These are phyloP conservation scores for Chelonus insularis DNA, from an alignment of 1,140 invertebrate species.

Conservation along the genomic window DNA sequence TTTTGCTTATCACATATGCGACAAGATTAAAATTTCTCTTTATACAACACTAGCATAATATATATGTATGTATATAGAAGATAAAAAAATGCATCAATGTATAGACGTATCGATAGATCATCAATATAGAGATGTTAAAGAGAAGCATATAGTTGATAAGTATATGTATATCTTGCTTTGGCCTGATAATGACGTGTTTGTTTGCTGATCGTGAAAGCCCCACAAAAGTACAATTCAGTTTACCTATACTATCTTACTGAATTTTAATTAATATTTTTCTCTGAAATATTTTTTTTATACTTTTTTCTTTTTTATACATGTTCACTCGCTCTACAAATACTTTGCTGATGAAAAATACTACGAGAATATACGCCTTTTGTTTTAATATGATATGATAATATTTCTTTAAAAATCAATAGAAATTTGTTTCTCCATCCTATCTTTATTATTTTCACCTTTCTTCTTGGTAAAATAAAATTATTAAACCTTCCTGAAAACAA, in stretches of 20 bases:
- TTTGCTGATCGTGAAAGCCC: conserved; percentile 31
- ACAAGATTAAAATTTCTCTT: too few species aligned
- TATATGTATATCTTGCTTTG: conserved; percentile 18
- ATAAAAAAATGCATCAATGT: too few species aligned
- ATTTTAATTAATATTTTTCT: conserved; percentile 23
- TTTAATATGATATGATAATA: too few species aligned
- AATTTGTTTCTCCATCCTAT: too few species aligned
- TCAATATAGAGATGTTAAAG: not conserved
- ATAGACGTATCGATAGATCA: conserved; percentile 1
- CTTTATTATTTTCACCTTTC: too few species aligned
- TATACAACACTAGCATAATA: too few species aligned
- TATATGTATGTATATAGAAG: too few species aligned
- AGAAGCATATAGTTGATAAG: conserved; percentile 22
- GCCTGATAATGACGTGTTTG: conserved; percentile 31
- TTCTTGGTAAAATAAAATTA: too few species aligned
- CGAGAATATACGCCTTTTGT: not conserved
- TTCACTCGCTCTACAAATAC: not conserved
- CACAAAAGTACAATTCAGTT: conserved; percentile 20
- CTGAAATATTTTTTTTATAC: not conserved
- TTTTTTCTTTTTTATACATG: not conserved
- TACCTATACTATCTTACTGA: not conserved
- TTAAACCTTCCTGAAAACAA: too few species aligned
- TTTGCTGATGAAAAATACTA: too few species aligned
- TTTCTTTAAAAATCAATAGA: too few species aligned
- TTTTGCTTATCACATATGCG: too few species aligned